These are phyloP conservation scores for Hymenochirus boettgeri DNA, from an alignment of 2,113 vertebrate genomes.

Conservation along the genomic window DNA sequence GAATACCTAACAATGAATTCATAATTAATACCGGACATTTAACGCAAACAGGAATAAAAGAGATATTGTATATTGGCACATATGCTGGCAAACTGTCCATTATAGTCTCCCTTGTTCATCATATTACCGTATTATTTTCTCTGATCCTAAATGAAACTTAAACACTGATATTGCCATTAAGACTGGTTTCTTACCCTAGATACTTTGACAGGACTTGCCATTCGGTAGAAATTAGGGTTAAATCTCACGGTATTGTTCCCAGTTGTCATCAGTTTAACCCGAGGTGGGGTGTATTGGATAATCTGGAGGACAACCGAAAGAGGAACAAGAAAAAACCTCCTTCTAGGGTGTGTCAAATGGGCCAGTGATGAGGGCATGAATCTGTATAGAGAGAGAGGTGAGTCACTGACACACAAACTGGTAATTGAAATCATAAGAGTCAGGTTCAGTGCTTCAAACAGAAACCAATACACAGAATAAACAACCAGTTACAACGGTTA, in stretches of 20 bases:
- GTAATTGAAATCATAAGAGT: neutral
- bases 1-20: too few species aligned
- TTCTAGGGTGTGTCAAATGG: slow-evolving; percentile 98
- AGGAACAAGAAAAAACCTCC: slow-evolving; percentile 97
- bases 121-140: too few species aligned
- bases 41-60: too few species aligned
- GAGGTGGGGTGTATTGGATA: slow-evolving; percentile 96
- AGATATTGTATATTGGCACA: too few species aligned
- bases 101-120: too few species aligned
- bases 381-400: slow-evolving; percentile 74
- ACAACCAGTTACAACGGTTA: too few species aligned
- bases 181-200: slow-evolving; percentile 97
- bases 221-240: slow-evolving; percentile 99
- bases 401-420: neutral
- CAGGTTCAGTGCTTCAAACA: neutral
- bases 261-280: slow-evolving; percentile 97
- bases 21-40: too few species aligned
- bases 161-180: too few species aligned
- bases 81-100: too few species aligned
- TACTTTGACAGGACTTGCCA: slow-evolving; percentile 97
- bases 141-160: too few species aligned
- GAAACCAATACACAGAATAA: neutral
- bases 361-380: slow-evolving; percentile 96
- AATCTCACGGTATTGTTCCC: slow-evolving; percentile 97
- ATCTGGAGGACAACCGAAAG: slow-evolving; percentile 97